Percentiles rank a stretch among this genome's conserved stretches.
Conservation (phyloP, 2,888 invertebrate genomes). For the Chrysopilus asiliformis region DNA sequence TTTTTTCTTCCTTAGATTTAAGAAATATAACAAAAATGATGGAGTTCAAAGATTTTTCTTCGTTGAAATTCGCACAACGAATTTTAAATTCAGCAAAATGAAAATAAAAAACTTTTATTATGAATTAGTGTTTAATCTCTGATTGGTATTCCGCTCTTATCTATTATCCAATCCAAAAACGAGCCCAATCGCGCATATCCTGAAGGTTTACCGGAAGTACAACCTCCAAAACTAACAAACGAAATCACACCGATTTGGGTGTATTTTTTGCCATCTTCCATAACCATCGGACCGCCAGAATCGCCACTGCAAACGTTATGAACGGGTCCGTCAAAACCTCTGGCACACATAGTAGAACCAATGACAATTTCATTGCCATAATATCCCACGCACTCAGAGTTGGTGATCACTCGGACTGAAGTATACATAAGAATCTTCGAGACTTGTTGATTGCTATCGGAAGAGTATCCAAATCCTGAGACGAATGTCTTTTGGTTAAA, state of each 20-base stretch:
- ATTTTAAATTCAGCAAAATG: no score
- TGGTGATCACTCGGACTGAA: slow-evolving; percentile 12
- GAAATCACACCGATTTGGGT: slow-evolving; percentile 16
- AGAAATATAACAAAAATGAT: no score
- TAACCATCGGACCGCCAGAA: slow-evolving; percentile 15
- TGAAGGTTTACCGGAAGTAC: slow-evolving; percentile 14
- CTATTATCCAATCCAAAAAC: slow-evolving; percentile 15
- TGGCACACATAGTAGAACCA: slow-evolving; percentile 13
- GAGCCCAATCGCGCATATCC: slow-evolving; percentile 14
- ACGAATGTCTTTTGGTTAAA: slow-evolving; percentile 24
- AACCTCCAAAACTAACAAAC: slow-evolving; percentile 14
- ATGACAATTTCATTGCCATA: slow-evolving; percentile 13
- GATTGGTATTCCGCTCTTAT: slow-evolving; percentile 12
- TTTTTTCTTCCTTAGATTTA: no score
- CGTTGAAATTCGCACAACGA: no score
- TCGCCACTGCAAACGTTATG: slow-evolving; percentile 16
- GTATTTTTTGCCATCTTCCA: slow-evolving; percentile 7
- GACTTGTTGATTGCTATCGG: slow-evolving; percentile 19
- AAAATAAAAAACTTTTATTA: no score
- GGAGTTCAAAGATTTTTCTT: no score
- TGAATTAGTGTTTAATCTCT: no score
- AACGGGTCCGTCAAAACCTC: slow-evolving; percentile 7
- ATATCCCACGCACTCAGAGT: slow-evolving; percentile 10
- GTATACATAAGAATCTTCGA: slow-evolving; percentile 9
- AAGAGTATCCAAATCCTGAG: slow-evolving; percentile 31